A percentile compares a stretch with the other conserved stretches of the same genome.
Evolutionary conservation across 1,140 invertebrate species (phyloP).

Genomic region (Asobara japonica): DNA sequence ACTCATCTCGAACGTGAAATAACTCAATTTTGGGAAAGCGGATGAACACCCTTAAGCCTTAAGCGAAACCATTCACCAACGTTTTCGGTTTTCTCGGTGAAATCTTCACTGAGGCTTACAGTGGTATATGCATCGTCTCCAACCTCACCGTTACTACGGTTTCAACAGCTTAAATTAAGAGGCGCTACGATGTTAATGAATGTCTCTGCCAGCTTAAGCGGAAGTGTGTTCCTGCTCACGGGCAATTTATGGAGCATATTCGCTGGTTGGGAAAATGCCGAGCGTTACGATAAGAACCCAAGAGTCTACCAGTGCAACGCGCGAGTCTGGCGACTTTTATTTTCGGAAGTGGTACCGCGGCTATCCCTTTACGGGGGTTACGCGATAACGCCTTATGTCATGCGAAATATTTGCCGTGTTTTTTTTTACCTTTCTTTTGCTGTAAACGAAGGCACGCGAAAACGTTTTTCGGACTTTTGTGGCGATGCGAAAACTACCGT

Average conservation of each 20-base stretch:
- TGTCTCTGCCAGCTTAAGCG: constrained; percentile 25
- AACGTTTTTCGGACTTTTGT: no score
- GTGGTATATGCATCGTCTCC: background rate
- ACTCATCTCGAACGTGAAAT: no score
- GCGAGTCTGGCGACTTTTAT: constrained; percentile 22
- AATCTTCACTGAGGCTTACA: background rate
- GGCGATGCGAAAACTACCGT: no score
- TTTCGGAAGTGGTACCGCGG: constrained; percentile 9
- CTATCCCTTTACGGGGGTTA: background rate
- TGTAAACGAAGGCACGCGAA: no score
- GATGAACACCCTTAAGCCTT: no score
- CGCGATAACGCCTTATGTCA: constrained; percentile 15
- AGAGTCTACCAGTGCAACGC: background rate
- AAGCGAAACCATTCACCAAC: no score
- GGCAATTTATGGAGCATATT: constrained; percentile 33
- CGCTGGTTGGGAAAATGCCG: constrained; percentile 13
- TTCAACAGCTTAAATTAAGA: constrained; percentile 32
- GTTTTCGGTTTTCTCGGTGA: background rate
- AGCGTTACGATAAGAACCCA: constrained; percentile 22
- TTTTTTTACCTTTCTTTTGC: no score
- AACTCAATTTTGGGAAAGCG: no score
- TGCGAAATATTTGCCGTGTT: background rate
- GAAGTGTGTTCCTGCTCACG: constrained; percentile 6
- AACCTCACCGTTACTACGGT: background rate
- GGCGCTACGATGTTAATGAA: constrained; percentile 35